A percentile compares a stretch with the other conserved stretches of the same genome.
Conservation (phyloP, 2,888 invertebrate species). For the Callyntrura sp. region DNA sequence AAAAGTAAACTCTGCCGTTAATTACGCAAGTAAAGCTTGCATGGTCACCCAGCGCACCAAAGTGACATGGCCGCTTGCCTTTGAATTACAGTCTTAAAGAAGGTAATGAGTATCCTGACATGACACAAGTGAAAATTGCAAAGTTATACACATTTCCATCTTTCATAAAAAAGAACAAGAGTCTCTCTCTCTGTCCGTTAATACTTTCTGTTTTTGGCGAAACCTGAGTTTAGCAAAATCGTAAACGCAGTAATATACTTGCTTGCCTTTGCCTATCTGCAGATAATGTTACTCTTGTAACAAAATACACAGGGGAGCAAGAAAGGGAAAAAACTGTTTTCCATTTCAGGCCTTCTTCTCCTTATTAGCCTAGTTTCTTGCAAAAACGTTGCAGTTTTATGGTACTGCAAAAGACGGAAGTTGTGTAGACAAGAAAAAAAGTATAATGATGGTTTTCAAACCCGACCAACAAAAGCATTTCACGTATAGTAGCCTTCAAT, state of each 20-base stretch:
- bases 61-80: neutral
- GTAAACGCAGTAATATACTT: no score
- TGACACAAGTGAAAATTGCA: neutral
- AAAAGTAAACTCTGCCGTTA: conserved; percentile 6
- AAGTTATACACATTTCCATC: neutral
- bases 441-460: conserved; percentile 14
- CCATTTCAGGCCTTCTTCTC: conserved; percentile 17
- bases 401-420: neutral
- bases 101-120: neutral
- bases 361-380: conserved; percentile 42
- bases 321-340: conserved; percentile 20
- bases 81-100: neutral
- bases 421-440: neutral
- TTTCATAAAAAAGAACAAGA: no score
- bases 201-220: no score
- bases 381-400: neutral
- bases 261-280: neutral
- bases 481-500: conserved; percentile 14
- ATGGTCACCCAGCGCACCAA: neutral
- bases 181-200: no score
- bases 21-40: neutral
- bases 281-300: neutral
- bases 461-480: conserved; percentile 9
- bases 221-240: no score
- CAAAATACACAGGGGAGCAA: conserved; percentile 13